Evolutionary conservation across 1,140 invertebrate genomes (phyloP).

Genomic region (Polypedilum pembai): DNA sequence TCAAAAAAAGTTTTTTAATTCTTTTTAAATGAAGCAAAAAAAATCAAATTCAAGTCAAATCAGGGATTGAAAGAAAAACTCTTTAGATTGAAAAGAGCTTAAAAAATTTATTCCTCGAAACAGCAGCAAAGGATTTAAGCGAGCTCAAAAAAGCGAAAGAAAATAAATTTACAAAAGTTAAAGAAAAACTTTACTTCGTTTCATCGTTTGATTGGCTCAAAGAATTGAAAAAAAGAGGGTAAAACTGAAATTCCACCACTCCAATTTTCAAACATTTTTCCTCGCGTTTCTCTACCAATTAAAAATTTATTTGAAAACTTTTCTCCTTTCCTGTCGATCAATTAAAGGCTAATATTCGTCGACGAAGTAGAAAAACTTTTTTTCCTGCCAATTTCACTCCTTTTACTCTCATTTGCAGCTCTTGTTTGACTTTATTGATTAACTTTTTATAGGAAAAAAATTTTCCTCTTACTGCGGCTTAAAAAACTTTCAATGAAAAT

Average conservation of each 20-base stretch:
- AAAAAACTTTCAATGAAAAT: background rate
- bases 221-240: too few relatives aligned
- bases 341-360: conserved; percentile 8
- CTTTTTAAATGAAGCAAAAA: too few relatives aligned
- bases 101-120: too few relatives aligned
- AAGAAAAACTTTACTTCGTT: background rate
- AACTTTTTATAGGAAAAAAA: background rate
- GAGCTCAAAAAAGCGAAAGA: too few relatives aligned
- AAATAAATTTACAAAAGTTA: too few relatives aligned
- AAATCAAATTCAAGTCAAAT: too few relatives aligned
- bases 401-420: background rate
- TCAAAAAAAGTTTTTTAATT: too few relatives aligned
- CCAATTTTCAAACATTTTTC: too few relatives aligned
- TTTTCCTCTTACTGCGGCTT: background rate
- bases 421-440: conserved; percentile 18
- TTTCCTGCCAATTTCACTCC: conserved; percentile 25
- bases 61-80: too few relatives aligned
- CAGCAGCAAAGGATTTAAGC: too few relatives aligned
- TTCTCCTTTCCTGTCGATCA: background rate
- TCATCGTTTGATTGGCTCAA: background rate
- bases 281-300: conserved; percentile 12
- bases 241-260: too few relatives aligned
- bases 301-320: conserved; percentile 27
- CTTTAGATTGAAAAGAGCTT: too few relatives aligned
- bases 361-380: background rate